Base-by-base conservation (phyloP, 2,888 invertebrate genomes). In the Hipparchia semele region DNA sequence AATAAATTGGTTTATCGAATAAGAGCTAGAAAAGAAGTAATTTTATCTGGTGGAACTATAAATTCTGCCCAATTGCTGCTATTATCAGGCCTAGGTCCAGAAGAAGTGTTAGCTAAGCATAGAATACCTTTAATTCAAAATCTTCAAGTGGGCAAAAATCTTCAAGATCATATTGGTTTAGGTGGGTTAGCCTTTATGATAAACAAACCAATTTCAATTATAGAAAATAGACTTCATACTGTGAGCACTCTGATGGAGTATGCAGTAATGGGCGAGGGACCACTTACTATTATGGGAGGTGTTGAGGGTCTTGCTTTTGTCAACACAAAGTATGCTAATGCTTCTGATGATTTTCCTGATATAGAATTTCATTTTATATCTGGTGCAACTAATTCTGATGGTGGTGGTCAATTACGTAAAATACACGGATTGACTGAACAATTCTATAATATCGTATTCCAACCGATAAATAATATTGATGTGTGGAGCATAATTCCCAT, bases 61-160 rank as follows among this genome's bases (percentile, higher is more conserved):
- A 99, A 99, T 85, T 97, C 99, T 0, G 98, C 99, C 0, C 99
- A 99, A 85, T 84, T 99, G 2, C 89, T 99, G 58, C 98, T 99
- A 98, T 88, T 99, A 0, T 98, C 98, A 8, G 99, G 99, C 0
- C 95, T 99, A 10, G 98, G 98, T 0, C 97, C 97, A 0, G 94
- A 95, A 68, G 95, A 95, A 33, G 96, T 98, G 80, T 83, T 98
- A 72, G 90, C 94, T n/a, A 95, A 96, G 80, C 95, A 96, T 79
- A 94, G 96, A 69, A 98, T 98, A 79, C 97, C 97, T 0, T 91
- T 98, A 0, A 95, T 98, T 68, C 96, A 97, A 83, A 97, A 98
- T 84, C 90, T 98, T 0, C 95, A 95, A 79, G 98, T 98, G 0
- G 98, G 98, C 0, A 94, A 96, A 75, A 98, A 98, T 85, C 94